Conservation (phyloP, 2,888 invertebrate species). For the Patella ulyssiponensis region DNA sequence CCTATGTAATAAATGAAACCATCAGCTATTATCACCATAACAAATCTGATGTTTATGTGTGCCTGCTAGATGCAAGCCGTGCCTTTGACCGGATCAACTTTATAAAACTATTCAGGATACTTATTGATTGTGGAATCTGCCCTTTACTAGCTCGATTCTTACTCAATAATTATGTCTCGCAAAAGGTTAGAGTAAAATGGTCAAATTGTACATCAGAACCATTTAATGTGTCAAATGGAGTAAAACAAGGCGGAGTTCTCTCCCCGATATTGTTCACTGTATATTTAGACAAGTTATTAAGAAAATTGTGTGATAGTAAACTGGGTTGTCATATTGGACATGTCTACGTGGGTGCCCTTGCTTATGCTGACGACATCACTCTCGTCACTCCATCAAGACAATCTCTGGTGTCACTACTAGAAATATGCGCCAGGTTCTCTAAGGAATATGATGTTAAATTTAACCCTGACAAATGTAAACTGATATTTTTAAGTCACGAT, state of each 20-base stretch:
- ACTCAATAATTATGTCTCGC: neutral
- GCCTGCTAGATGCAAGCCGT: neutral
- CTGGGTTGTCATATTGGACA: slow-evolving; percentile 15
- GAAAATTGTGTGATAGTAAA: slow-evolving; percentile 19
- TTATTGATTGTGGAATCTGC: neutral
- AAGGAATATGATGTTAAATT: too few species aligned
- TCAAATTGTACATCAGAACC: neutral
- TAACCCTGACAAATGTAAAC: too few species aligned
- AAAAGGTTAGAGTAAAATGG: neutral
- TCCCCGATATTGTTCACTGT: slow-evolving; percentile 22
- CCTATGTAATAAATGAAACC: neutral
- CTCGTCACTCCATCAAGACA: neutral
- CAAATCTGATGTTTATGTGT: neutral
- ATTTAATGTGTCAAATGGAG: slow-evolving; percentile 20
- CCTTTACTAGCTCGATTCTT: neutral
- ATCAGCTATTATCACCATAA: neutral
- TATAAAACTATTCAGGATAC: neutral
- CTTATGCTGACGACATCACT: slow-evolving; percentile 31
- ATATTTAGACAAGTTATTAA: slow-evolving; percentile 17
- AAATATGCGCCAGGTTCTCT: too few species aligned
- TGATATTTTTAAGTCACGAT: too few species aligned
- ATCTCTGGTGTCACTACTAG: too few species aligned
- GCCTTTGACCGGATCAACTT: neutral
- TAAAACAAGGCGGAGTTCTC: slow-evolving; percentile 21
- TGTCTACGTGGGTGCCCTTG: slow-evolving; percentile 17